Percentiles rank a stretch among this genome's conserved stretches.
These are phyloP conservation scores for Globicephala melas DNA, from an alignment of 2,113 vertebrate species.

Conservation along the genomic window DNA sequence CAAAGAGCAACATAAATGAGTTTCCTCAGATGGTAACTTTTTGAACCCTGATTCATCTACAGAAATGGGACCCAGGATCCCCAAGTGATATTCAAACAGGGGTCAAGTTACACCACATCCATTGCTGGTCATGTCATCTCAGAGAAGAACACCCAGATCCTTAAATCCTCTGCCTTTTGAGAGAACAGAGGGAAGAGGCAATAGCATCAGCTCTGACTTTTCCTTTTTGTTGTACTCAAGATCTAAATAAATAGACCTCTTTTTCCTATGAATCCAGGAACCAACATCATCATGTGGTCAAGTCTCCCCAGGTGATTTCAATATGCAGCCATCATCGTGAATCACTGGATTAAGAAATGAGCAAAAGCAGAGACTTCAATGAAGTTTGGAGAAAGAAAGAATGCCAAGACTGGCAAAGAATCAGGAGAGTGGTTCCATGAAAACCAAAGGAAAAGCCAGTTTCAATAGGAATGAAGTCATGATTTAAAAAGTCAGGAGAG, in stretches of 20 bases:
- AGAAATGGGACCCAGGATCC: background rate
- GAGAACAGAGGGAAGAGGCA: background rate
- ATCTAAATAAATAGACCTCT: background rate
- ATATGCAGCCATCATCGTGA: background rate
- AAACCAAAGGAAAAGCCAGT: background rate
- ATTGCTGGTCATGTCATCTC: background rate
- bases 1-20: background rate
- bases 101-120: background rate
- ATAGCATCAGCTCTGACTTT: background rate
- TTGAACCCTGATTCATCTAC: background rate
- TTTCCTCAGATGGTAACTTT: background rate
- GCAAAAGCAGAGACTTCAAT: background rate
- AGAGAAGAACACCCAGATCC: background rate
- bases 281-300: background rate
- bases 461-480: background rate
- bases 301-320: background rate
- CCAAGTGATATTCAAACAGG: background rate
- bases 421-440: background rate
- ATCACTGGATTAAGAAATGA: background rate
- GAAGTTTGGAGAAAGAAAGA: background rate
- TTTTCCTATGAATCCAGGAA: background rate
- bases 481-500: background rate
- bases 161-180: background rate
- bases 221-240: background rate
- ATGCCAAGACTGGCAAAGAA: background rate